Base-by-base conservation (phyloP, 2,113 vertebrate species). In the Desmodus rotundus region DNA sequence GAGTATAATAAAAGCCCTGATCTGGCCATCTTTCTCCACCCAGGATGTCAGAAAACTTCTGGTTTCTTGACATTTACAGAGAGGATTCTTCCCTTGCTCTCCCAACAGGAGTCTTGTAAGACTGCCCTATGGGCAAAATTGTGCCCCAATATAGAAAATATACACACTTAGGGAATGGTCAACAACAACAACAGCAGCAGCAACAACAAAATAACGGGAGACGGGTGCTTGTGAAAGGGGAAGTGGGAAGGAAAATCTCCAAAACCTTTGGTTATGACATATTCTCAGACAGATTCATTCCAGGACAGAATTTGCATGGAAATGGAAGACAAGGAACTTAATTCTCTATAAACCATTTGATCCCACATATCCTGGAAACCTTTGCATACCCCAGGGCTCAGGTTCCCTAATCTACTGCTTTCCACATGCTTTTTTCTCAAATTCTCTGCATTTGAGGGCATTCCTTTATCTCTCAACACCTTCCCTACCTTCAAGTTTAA, bases 1-100 rank as follows among this genome's bases (percentile, higher is more conserved):
- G 41, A 82, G 24, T 65, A 41, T 33, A 78, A 77, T 67, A 36
- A 89, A 93, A 92, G 20, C 67, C 67, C 63, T 17, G 19, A 70
- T 90, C 85, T 87, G 70, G 84, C 76, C 68, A 28, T 92, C 74
- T 94, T 68, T 91, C 88, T 80, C 76, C 68, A 86, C 22, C 14
- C 63, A 36, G 41, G 38, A 50, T 93, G 92, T 91, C 93, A 74
- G 90, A 43, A 93, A 88, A 36, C 28, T 89, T 85, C 72, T 41
- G 61, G 26, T 86, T 92, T 95, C 94, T 54, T 78, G 82, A 83
- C 67, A 89, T 65, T 92, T 93, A 70, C 28, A n/a, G 63, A 92
- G 88, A 5, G 1, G 38, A 84, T 70, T 45, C 19, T 87, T 95
- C 77, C 20, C 45, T 67, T 12, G 1, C 19, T 65, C 8, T 92